These are phyloP conservation scores for Tethea ocularis DNA, from an alignment of 2,888 invertebrate species.

Conservation along the genomic window DNA sequence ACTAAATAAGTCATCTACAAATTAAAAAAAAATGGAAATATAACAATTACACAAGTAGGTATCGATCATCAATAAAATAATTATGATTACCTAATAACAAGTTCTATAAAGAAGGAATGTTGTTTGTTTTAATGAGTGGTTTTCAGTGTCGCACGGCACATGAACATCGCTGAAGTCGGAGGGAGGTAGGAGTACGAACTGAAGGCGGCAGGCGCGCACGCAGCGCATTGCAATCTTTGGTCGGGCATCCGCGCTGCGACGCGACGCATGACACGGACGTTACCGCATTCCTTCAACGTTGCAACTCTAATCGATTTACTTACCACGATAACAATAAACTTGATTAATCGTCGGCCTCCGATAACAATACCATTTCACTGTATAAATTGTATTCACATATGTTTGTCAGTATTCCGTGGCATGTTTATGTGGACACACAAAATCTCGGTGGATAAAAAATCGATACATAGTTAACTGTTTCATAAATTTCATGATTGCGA, in stretches of 20 bases:
- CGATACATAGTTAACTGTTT: conserved; percentile 6
- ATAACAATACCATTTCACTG: conserved; percentile 58
- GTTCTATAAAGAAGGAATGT: conserved; percentile 40
- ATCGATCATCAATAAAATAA: too few species aligned
- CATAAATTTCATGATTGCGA: neutral
- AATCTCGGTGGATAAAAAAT: conserved; percentile 13
- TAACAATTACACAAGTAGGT: too few species aligned
- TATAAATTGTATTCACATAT: conserved; percentile 47
- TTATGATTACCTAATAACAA: conserved; percentile 36
- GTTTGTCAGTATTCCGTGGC: conserved; percentile 54
- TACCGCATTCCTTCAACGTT: conserved; percentile 39
- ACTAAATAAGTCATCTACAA: too few species aligned
- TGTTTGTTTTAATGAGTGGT: conserved; percentile 31
- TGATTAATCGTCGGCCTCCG: conserved; percentile 54
- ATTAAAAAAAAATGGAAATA: too few species aligned
- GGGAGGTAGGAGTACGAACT: neutral
- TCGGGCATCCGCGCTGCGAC: conserved; percentile 6
- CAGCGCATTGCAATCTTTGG: neutral
- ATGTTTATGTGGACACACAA: conserved; percentile 38
- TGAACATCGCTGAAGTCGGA: neutral
- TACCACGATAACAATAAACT: conserved; percentile 47
- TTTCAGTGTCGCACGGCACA: conserved; percentile 21
- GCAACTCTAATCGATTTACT: conserved; percentile 50
- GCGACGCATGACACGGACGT: too few species aligned
- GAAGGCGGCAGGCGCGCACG: neutral